phyloP scores from a whole-genome alignment of 2,113 vertebrate species.

The Piprites chloris region DNA sequence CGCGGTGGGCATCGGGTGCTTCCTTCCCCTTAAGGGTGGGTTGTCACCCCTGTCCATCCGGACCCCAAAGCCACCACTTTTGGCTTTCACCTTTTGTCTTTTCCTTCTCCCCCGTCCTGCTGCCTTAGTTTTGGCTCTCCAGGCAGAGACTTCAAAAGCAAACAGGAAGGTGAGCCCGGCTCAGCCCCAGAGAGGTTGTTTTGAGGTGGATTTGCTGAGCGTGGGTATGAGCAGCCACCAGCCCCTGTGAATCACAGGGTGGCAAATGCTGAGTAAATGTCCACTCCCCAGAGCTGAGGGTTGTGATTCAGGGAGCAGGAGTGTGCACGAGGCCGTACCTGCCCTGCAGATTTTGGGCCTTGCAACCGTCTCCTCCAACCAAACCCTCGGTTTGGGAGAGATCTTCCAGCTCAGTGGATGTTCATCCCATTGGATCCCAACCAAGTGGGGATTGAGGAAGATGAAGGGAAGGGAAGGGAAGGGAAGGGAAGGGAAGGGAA shows the following conservation, averaged over 20 bases:
- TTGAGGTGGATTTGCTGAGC: not conserved
- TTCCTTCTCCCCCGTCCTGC: not conserved
- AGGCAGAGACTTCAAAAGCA: not conserved
- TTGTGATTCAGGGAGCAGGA: not conserved
- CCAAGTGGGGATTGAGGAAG: accelerated
- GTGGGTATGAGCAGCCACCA: not conserved
- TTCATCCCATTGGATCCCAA: not conserved
- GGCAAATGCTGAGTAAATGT: not conserved
- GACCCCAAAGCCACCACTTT: not conserved
- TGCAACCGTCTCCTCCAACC: not conserved
- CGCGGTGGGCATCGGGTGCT: not conserved
- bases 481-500: too few relatives aligned
- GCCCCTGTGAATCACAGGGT: not conserved
- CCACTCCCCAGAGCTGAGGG: not conserved
- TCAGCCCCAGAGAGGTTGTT: not conserved
- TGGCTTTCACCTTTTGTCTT: not conserved
- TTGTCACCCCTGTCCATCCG: not conserved
- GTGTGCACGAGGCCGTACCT: not conserved
- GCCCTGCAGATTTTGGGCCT: not conserved
- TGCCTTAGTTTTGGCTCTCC: not conserved
- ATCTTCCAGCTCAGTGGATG: not conserved
- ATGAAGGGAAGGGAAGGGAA: too few relatives aligned
- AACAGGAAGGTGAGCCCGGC: too few relatives aligned
- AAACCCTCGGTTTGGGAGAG: not conserved
- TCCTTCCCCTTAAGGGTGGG: not conserved